Base-by-base conservation (phyloP, 1,140 invertebrate genomes). In the Leucophenga varia region DNA sequence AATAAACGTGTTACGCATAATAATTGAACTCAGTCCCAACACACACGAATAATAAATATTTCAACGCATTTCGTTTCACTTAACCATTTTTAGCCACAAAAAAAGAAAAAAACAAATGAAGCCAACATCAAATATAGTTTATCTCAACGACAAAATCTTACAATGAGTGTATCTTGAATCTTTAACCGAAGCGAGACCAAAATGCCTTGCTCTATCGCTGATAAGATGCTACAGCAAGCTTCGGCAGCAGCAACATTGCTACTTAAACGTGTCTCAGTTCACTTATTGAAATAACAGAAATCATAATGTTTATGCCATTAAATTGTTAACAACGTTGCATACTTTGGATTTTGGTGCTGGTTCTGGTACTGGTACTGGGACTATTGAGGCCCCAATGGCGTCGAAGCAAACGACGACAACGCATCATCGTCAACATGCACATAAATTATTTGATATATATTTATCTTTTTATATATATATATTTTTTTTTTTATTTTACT, bases 261-360 rank as follows among this genome's bases (percentile, higher is more conserved):
- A 9, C 21, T 22, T n/a, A 36, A 38, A 44, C 44, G 49, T 47
- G 40, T 55, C 42, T 49, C 36, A n/a, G 47, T 31, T 58, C 44
- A 36, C 38, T 54, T 59, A 58, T 67, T 68, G 59, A 68, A 68
- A 68, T 59, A 67, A 67, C 63, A 68, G 64, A 67, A 67, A 67
- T 67, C 63, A 67, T 67, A 68, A 67, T 67, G 63, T 68, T 67
- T 67, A 63, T 67, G 63, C 63, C 63, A 67, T 67, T 67, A 67
- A 67, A 67, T 55, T 67, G 63, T 67, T 68, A 67, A 67, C 63
- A 67, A 68, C 64, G 64, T 59, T n/a, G n/a, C n/a, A n/a, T n/a
- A n/a, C n/a, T n/a, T n/a, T n/a, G 59, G 54, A 63, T 49, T 50
- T 54, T 9, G 63, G 56, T 68, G 68, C 64, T 55, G 60, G 43